These are phyloP conservation scores for Drosophila austrosaltans DNA, from an alignment of 2,888 invertebrate genomes.

Conservation along the genomic window DNA sequence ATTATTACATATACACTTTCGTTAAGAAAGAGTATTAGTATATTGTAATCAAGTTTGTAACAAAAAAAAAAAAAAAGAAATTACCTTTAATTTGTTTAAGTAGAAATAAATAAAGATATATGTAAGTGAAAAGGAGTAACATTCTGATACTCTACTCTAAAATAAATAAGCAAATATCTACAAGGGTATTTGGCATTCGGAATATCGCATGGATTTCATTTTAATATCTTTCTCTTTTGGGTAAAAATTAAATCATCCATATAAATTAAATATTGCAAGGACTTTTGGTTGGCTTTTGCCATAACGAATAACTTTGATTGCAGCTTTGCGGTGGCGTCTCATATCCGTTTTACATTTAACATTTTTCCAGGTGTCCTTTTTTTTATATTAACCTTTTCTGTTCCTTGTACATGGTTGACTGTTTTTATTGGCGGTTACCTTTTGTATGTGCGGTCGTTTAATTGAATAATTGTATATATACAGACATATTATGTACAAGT, in stretches of 20 bases:
- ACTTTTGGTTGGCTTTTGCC: conserved; percentile 39
- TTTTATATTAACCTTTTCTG: neutral
- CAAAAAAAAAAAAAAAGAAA: too few relatives aligned
- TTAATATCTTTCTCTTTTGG: neutral
- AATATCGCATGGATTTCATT: neutral
- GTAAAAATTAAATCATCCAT: conserved; percentile 49
- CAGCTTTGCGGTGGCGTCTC: conserved; percentile 38
- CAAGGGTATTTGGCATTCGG: neutral
- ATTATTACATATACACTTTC: neutral
- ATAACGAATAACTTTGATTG: conserved; percentile 51
- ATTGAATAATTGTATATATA: conserved; percentile 67
- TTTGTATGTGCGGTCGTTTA: conserved; percentile 66
- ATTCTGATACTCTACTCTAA: too few relatives aligned
- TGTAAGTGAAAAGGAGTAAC: too few relatives aligned
- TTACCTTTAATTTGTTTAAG: too few relatives aligned
- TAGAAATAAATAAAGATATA: too few relatives aligned
- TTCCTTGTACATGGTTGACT: conserved; percentile 45
- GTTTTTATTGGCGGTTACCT: conserved; percentile 70
- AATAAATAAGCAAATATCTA: neutral
- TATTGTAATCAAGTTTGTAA: neutral
- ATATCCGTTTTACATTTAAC: conserved; percentile 33
- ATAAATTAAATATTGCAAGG: conserved; percentile 55
- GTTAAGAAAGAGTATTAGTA: neutral
- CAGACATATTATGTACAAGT: neutral
- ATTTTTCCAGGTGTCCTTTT: conserved; percentile 27